phyloP scores from a whole-genome alignment of 2,888 invertebrate genomes.

The Dynastes maya region DNA sequence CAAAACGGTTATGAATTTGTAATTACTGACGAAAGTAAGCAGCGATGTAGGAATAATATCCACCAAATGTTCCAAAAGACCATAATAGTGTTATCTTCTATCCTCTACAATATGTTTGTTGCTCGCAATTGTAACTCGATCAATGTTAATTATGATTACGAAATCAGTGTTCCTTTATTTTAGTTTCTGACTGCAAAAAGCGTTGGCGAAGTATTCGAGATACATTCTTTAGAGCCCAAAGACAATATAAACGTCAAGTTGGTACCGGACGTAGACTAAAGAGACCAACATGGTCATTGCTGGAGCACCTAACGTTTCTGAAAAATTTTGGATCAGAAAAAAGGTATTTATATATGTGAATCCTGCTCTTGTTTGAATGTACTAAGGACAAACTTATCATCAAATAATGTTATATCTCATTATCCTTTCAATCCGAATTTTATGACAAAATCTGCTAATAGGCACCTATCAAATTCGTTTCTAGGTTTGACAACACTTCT shows the following conservation, averaged over 20 bases:
- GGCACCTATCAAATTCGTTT: neutral
- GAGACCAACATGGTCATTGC: neutral
- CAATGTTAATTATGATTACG: neutral
- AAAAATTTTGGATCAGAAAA: neutral
- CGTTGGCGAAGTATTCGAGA: conserved; percentile 12
- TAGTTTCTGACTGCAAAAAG: neutral
- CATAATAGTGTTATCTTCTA: no score
- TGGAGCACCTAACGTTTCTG: conserved; percentile 4
- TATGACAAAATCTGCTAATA: no score
- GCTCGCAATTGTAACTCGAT: no score
- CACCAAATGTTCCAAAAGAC: no score
- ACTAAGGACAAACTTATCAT: no score
- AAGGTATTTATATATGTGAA: neutral
- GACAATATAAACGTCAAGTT: conserved; percentile 1
- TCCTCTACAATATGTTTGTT: no score
- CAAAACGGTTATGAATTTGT: no score
- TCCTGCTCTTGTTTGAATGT: no score
- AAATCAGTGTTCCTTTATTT: neutral
- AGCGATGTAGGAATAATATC: no score
- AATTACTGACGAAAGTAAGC: no score
- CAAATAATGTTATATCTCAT: no score
- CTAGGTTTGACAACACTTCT: neutral
- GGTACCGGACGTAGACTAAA: neutral
- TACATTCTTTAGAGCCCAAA: neutral
- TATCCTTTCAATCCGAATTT: no score